Percentiles rank a stretch among this genome's conserved stretches.
Evolutionary conservation across 1,140 invertebrate species (phyloP).

Genomic region (Zophobas morio): DNA sequence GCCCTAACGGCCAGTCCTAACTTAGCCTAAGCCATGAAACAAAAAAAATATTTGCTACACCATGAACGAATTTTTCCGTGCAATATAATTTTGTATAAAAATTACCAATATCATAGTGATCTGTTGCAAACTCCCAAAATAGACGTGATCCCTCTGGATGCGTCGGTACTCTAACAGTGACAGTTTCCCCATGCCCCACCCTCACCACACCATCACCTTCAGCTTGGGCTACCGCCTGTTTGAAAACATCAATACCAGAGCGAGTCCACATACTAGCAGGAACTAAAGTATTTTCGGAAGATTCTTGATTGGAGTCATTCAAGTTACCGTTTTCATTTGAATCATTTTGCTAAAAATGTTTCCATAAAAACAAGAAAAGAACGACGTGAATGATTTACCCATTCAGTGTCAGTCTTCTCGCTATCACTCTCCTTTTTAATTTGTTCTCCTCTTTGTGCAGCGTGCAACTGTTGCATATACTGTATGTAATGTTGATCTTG

Average conservation of each 20-base stretch:
- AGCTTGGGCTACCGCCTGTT: slow-evolving; percentile 88
- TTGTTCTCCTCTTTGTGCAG: slow-evolving; percentile 64
- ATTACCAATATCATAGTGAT: slow-evolving; percentile 92
- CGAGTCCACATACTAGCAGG: slow-evolving; percentile 93
- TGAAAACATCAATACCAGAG: slow-evolving; percentile 92
- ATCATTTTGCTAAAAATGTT: slow-evolving; percentile 30
- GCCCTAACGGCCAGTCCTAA: no score
- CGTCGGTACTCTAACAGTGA: slow-evolving; percentile 97
- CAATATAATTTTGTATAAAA: slow-evolving; percentile 36
- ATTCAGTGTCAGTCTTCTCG: slow-evolving; percentile 52
- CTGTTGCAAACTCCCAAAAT: slow-evolving; percentile 99
- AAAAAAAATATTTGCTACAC: no score
- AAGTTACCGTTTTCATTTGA: slow-evolving; percentile 42
- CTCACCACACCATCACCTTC: slow-evolving; percentile 96
- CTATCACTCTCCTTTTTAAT: slow-evolving; percentile 66
- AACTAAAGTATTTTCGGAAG: slow-evolving; percentile 36
- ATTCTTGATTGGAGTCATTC: slow-evolving; percentile 49
- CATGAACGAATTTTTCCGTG: no score
- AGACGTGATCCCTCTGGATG: slow-evolving; percentile 93
- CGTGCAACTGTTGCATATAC: slow-evolving; percentile 91
- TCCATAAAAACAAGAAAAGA: slow-evolving; percentile 15
- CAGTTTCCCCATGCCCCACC: slow-evolving; percentile 97
- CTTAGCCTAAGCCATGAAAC: no score
- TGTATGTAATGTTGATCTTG: slow-evolving; percentile 99
- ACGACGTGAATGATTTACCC: not conserved